phyloP scores from a whole-genome alignment of 2,113 vertebrate species.

The Calyptommatus sinebrachiatus region DNA sequence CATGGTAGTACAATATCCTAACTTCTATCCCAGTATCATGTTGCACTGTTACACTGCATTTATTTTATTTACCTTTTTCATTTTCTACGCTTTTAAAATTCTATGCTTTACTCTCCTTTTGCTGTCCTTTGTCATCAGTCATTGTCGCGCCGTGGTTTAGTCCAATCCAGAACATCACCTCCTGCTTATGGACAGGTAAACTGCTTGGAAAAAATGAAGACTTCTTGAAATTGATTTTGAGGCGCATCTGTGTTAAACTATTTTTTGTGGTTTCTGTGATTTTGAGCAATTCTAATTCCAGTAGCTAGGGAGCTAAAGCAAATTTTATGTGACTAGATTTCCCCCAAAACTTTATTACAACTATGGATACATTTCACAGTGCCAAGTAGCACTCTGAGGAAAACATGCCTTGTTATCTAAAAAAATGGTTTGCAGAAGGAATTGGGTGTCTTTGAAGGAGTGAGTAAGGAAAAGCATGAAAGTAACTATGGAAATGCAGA shows the following conservation, averaged over 20 bases:
- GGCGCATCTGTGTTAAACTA: not conserved
- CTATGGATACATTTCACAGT: not conserved
- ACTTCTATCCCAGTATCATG: not conserved
- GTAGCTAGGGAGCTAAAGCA: not conserved
- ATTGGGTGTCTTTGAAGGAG: too few relatives aligned
- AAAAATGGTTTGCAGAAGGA: too few relatives aligned
- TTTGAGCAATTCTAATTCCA: not conserved
- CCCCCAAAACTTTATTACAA: not conserved
- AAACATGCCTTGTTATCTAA: too few relatives aligned
- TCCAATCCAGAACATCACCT: conserved; percentile 57
- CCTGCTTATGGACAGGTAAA: conserved; percentile 58
- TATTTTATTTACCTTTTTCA: conserved; percentile 9
- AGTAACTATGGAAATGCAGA: not conserved
- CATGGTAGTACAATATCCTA: not conserved
- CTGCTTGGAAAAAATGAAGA: conserved; percentile 8
- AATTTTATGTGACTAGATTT: not conserved
- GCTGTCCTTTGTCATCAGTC: conserved; percentile 48
- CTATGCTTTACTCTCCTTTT: conserved; percentile 13
- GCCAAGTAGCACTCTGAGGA: not conserved
- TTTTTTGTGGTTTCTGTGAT: not conserved
- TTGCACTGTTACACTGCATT: not conserved
- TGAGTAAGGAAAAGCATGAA: too few relatives aligned
- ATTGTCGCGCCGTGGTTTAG: conserved; percentile 48
- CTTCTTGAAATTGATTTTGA: conserved; percentile 25
- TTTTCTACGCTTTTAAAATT: conserved; percentile 33